Evolutionary conservation across 2,113 vertebrate species (phyloP).

Genomic region (Plectropomus leopardus): DNA sequence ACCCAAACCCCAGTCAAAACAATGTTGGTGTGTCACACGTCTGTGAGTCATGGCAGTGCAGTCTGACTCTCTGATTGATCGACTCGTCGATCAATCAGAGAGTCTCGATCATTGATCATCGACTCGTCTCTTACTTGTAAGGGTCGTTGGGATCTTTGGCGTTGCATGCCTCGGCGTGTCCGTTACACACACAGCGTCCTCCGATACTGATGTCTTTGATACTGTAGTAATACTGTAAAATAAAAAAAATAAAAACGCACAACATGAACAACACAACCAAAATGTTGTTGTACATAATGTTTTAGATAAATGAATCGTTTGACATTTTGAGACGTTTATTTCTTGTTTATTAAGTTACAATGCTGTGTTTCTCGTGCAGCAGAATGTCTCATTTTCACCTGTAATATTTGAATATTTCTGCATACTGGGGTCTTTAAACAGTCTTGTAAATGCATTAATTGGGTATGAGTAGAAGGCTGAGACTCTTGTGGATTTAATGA

Average conservation of each 20-base stretch:
- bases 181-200: conserved; percentile 96
- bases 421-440: too few species aligned
- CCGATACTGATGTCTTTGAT: conserved; percentile 99
- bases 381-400: too few species aligned
- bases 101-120: too few species aligned
- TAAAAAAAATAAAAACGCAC: conserved; percentile 18
- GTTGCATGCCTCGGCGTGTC: conserved; percentile 94
- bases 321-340: too few species aligned
- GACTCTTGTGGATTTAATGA: too few species aligned
- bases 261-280: neutral
- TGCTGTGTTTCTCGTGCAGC: too few species aligned
- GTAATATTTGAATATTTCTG: too few species aligned
- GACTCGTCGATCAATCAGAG: too few species aligned
- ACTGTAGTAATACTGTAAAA: conserved; percentile 95
- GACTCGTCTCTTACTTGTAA: conserved; percentile 88
- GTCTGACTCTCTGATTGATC: neutral
- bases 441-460: too few species aligned
- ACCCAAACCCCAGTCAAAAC: conserved; percentile 11
- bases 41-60: neutral
- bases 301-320: too few species aligned
- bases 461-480: too few species aligned
- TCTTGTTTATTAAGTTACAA: too few species aligned
- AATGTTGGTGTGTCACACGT: neutral
- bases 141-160: conserved; percentile 92
- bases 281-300: conserved; percentile 8